These are phyloP conservation scores for Trichonephila clavata DNA, from an alignment of 1,140 invertebrate genomes.

Conservation along the genomic window DNA sequence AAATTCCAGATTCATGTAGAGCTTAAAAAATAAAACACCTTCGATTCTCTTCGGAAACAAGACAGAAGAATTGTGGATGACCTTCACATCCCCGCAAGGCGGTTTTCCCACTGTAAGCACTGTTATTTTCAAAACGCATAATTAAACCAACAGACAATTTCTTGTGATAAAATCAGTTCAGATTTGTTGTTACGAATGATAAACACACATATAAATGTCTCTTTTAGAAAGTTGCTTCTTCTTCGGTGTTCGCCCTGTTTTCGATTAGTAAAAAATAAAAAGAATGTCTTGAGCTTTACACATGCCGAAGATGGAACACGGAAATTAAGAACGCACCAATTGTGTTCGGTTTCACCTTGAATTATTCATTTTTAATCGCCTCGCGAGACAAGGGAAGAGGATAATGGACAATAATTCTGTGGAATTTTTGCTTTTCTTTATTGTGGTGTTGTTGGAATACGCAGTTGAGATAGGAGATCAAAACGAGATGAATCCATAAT, in stretches of 20 bases:
- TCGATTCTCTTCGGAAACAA: not conserved
- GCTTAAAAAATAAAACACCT: not conserved
- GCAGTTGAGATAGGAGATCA: too few relatives aligned
- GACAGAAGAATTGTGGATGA: not conserved
- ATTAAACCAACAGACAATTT: not conserved
- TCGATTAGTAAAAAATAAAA: not conserved
- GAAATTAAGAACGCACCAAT: not conserved
- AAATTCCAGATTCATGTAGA: not conserved
- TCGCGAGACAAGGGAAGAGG: not conserved
- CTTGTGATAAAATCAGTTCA: not conserved
- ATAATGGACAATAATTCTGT: not conserved
- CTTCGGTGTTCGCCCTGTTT: not conserved
- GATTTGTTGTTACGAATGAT: not conserved
- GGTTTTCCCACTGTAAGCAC: not conserved
- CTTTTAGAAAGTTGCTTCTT: not conserved
- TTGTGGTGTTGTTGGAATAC: not conserved
- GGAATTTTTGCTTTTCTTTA: not conserved
- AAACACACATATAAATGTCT: not conserved
- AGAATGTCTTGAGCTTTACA: not conserved
- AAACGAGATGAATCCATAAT: too few relatives aligned
- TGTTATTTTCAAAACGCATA: slow-evolving; percentile 2
- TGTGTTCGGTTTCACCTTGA: not conserved
- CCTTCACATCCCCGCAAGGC: not conserved
- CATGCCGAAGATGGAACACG: not conserved
- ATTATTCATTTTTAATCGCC: not conserved